Base-by-base conservation (phyloP, 2,797 vertebrate genomes). In the Brachyalestes nurse region DNA sequence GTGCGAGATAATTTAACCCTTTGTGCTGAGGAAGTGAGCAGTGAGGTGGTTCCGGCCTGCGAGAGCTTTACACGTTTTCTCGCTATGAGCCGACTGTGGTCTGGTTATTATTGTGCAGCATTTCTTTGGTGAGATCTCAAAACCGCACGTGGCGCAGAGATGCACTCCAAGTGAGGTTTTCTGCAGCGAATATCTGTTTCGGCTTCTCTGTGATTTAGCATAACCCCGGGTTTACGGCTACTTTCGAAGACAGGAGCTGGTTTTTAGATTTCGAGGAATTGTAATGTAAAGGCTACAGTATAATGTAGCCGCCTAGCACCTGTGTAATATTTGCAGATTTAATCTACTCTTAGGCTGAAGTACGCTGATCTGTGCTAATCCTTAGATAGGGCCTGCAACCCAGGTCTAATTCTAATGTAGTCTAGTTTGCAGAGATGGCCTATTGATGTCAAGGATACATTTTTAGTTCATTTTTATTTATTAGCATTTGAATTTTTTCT, bases 71-170 rank as follows among this genome's bases (percentile, higher is more conserved):
- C 77, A 80, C 47, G 3, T 60, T 81, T 69, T 93, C 88, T 84
- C 85, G 85, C 84, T 87, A 89, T 92, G 89, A 93, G 86, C 84
- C 85, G 82, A 88, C 85, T 93, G 90, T 87, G 90, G 90, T 91
- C 83, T 79, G 66, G 86, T 72, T 87, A 79, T 80, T 58, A 83
- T 85, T 83, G 75, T 72, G 34, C 79, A 79, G 77, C 77, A 71
- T 72, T 55, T 17, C 58, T 78, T 69, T 64, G 80, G 65, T 78
- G 49, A 76, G 62, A 69, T 72, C 71, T 75, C 60, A 86, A 82
- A 84, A 84, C 84, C 83, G 78, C 83, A 78, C n/a, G 2, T 13
- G 8, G 4, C 23, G 25, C 21, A 12, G 34, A 57, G 23, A 58
- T 13, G 51, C 12, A 51, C 19, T 19, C 67, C 12, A 7, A n/a